Conservation (phyloP, 2,888 invertebrate genomes). For the Diachrysia chrysitis region DNA sequence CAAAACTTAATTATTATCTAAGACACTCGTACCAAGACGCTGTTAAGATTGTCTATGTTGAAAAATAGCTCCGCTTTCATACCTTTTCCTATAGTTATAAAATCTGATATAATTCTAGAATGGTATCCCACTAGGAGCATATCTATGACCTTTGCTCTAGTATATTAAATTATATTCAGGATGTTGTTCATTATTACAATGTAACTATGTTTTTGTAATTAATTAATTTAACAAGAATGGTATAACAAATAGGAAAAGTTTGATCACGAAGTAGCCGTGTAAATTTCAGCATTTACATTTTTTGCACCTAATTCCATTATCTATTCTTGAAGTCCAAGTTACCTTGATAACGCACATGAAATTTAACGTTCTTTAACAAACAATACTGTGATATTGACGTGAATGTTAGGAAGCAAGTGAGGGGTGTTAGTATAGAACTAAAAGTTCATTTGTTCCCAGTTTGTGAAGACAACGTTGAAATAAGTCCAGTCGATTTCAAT, state of each 20-base stretch:
- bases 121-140: conserved; percentile 32
- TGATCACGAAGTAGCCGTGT: conserved; percentile 61
- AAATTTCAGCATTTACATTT: conserved; percentile 84
- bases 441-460: conserved; percentile 52
- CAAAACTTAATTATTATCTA: conserved; percentile 79
- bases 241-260: conserved; percentile 67
- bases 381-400: conserved; percentile 74
- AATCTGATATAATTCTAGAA: conserved; percentile 17
- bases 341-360: conserved; percentile 73
- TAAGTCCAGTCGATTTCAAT: conserved; percentile 56
- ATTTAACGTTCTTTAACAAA: conserved; percentile 66
- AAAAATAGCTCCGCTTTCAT: conserved; percentile 67
- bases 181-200: conserved; percentile 23
- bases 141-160: conserved; percentile 18
- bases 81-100: conserved; percentile 66
- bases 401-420: conserved; percentile 85
- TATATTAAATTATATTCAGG: conserved; percentile 46
- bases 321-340: conserved; percentile 89
- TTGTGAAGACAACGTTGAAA: conserved; percentile 61
- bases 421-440: conserved; percentile 65
- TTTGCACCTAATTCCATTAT: conserved; percentile 86
- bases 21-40: conserved; percentile 89
- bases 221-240: conserved; percentile 5
- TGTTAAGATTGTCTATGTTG: conserved; percentile 80
- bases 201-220: neutral